A percentile compares a stretch with the other conserved stretches of the same genome.
Evolutionary conservation across 1,140 invertebrate species (phyloP).

Genomic region (Zaprionus capensis): DNA sequence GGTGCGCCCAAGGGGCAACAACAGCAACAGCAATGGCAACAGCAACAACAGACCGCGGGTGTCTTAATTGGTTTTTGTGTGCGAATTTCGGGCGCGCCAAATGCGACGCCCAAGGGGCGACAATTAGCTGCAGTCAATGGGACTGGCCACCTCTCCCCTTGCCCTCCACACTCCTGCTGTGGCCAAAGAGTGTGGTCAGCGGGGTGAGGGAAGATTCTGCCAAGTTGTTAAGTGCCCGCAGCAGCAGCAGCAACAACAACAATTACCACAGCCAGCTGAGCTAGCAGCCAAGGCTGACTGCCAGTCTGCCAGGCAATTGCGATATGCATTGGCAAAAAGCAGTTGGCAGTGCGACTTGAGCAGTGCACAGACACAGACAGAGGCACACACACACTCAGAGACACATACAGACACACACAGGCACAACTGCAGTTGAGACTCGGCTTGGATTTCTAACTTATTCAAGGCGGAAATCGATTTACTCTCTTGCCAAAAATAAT

Average conservation of each 20-base stretch:
- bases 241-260: neutral
- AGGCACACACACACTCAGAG: neutral
- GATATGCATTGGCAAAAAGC: slow-evolving; percentile 26
- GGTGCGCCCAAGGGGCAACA: slow-evolving; percentile 7
- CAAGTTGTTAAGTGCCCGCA: slow-evolving; percentile 70
- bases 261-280: neutral
- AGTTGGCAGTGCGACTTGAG: slow-evolving; percentile 13
- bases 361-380: neutral
- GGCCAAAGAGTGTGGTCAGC: neutral
- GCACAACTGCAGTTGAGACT: neutral
- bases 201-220: slow-evolving; percentile 12
- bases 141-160: neutral
- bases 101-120: slow-evolving; percentile 38
- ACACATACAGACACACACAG: neutral
- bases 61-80: slow-evolving; percentile 77
- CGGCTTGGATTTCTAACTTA: neutral
- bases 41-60: slow-evolving; percentile 29
- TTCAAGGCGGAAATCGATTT: slow-evolving; percentile 4
- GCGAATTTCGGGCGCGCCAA: slow-evolving; percentile 43
- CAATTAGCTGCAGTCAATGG: slow-evolving; percentile 76
- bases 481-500: slow-evolving; percentile 6
- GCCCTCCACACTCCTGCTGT: neutral
- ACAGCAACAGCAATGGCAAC: neutral
- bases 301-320: slow-evolving; percentile 46
- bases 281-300: slow-evolving; percentile 35